A percentile compares a stretch with the other conserved stretches of the same genome.
These are phyloP conservation scores for Drosophila eohydei DNA, from an alignment of 2,888 invertebrate genomes.

Conservation along the genomic window DNA sequence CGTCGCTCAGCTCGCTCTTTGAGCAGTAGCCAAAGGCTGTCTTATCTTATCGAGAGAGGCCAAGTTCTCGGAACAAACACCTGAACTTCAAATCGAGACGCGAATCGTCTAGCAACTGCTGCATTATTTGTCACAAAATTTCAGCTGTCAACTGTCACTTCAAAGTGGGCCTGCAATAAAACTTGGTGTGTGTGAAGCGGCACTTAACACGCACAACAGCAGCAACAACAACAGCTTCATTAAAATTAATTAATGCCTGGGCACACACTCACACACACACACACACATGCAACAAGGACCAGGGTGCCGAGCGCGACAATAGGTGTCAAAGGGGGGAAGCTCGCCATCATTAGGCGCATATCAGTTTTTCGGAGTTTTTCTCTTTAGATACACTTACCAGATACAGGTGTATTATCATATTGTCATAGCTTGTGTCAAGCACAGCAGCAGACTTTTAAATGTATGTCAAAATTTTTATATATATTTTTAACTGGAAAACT, in stretches of 20 bases:
- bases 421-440: background rate
- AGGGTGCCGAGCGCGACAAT: slow-evolving; percentile 20
- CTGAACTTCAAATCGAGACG: slow-evolving; percentile 52
- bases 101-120: slow-evolving; percentile 35
- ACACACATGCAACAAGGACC: slow-evolving; percentile 44
- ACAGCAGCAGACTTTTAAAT: background rate
- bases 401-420: background rate
- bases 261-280: slow-evolving; percentile 60
- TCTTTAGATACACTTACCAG: background rate
- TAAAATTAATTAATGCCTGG: slow-evolving; percentile 82
- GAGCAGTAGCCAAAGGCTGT: slow-evolving; percentile 62
- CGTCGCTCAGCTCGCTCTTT: background rate
- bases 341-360: slow-evolving; percentile 69
- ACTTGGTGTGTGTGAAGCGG: slow-evolving; percentile 51
- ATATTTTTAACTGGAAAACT: background rate
- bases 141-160: slow-evolving; percentile 75
- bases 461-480: no score
- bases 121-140: slow-evolving; percentile 64
- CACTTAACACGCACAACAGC: slow-evolving; percentile 69
- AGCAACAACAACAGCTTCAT: slow-evolving; percentile 77
- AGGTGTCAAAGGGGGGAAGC: slow-evolving; percentile 58
- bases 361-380: slow-evolving; percentile 51
- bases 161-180: slow-evolving; percentile 48
- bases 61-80: slow-evolving; percentile 60
- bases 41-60: slow-evolving; percentile 65